Evolutionary conservation across 2,888 invertebrate genomes (phyloP).

Genomic region (Leucania comma): DNA sequence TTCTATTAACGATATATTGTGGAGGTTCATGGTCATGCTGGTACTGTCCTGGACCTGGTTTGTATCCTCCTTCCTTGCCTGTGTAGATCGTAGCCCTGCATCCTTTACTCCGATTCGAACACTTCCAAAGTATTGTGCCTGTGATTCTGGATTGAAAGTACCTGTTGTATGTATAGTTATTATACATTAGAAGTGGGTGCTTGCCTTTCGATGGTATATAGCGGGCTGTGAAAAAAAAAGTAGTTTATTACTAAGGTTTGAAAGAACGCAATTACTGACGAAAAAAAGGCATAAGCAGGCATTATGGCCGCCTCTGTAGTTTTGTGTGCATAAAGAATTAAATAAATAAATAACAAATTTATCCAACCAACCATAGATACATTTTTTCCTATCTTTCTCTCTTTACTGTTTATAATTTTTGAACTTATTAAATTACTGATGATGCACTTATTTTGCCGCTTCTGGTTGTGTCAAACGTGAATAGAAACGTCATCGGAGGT

Average conservation of each 20-base stretch:
- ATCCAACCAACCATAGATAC: no score
- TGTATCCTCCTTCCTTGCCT: background rate
- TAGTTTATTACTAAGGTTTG: background rate
- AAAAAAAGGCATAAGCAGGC: no score
- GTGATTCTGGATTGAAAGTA: slow-evolving; percentile 37
- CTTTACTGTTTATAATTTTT: no score
- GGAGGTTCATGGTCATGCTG: slow-evolving; percentile 55
- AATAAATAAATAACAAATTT: no score
- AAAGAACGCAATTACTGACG: background rate
- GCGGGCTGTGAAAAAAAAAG: slow-evolving; percentile 37
- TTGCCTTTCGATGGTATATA: slow-evolving; percentile 62
- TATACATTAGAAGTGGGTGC: slow-evolving; percentile 64
- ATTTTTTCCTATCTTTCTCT: no score
- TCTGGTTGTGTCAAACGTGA: no score
- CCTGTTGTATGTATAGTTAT: slow-evolving; percentile 61
- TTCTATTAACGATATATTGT: slow-evolving; percentile 24
- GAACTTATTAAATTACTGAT: no score
- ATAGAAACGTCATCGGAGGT: no score
- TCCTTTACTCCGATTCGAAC: slow-evolving; percentile 51
- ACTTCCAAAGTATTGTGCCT: slow-evolving; percentile 53
- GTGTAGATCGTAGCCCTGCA: slow-evolving; percentile 53
- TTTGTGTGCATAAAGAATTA: no score
- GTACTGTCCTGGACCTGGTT: slow-evolving; percentile 22
- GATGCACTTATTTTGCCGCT: no score
- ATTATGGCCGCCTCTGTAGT: no score